phyloP scores from a whole-genome alignment of 2,113 vertebrate species.

The Eudyptes chrysolophus region DNA sequence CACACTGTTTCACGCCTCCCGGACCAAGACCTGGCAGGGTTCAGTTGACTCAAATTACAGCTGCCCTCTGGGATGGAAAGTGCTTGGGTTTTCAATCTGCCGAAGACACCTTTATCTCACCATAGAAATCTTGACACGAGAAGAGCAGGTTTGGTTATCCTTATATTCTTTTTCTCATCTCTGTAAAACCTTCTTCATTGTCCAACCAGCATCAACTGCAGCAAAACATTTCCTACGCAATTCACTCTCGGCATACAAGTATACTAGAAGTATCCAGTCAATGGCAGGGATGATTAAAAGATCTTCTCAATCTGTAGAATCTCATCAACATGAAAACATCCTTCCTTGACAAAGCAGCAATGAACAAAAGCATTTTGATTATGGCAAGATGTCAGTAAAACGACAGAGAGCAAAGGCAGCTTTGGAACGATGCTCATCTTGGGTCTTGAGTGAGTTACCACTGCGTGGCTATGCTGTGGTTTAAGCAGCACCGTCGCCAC shows the following conservation, averaged over 20 bases:
- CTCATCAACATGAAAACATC: neutral
- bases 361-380: neutral
- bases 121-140: neutral
- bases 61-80: neutral
- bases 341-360: neutral
- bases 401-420: neutral
- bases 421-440: too few species aligned
- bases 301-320: neutral
- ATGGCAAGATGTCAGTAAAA: neutral
- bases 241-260: accelerated
- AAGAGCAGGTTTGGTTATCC: neutral
- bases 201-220: neutral
- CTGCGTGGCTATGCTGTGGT: accelerated
- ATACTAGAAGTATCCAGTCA: neutral
- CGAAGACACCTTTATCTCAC: neutral
- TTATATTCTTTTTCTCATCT: neutral
- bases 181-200: neutral
- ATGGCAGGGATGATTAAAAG: neutral
- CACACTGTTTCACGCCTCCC: neutral
- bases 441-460: neutral
- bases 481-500: neutral
- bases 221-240: neutral
- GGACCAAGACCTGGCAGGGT: neutral
- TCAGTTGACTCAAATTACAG: neutral
- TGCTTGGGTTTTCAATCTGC: neutral